These are phyloP conservation scores for Elmis aenea DNA, from an alignment of 2,888 invertebrate genomes.

Conservation along the genomic window DNA sequence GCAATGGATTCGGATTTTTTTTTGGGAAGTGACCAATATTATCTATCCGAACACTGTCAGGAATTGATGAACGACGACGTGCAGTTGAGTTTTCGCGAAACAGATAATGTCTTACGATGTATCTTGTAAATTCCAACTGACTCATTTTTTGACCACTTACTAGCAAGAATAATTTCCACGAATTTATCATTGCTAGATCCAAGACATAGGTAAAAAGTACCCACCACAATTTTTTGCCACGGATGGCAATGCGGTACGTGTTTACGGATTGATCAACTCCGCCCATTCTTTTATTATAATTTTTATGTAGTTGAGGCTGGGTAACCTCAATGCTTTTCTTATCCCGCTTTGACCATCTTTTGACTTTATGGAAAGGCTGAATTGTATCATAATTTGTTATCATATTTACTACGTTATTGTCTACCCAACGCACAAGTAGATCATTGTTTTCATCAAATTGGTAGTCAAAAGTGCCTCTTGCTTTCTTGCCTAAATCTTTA, in stretches of 20 bases:
- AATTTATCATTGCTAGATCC: conserved; percentile 9
- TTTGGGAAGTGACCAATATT: too few species aligned
- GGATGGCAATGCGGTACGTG: conserved; percentile 23
- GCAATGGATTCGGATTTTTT: too few species aligned
- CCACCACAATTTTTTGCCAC: conserved; percentile 28
- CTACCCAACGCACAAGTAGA: conserved; percentile 5
- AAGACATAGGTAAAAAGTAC: conserved; percentile 11
- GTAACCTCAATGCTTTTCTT: too few species aligned
- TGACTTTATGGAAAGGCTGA: conserved; percentile 18
- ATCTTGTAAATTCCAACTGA: too few species aligned
- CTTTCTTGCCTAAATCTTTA: too few species aligned
- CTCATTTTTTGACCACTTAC: conserved; percentile 2
- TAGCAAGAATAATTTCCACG: conserved; percentile 10
- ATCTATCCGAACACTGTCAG: too few species aligned
- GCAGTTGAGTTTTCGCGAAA: too few species aligned
- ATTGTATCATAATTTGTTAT: conserved; percentile 5
- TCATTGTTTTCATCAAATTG: conserved; percentile 2
- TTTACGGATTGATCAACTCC: conserved; percentile 27
- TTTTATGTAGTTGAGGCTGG: too few species aligned
- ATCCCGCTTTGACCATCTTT: conserved; percentile 18
- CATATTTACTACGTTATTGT: conserved; percentile 6
- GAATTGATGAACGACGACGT: too few species aligned
- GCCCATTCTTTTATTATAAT: conserved; percentile 28
- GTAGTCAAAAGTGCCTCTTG: too few species aligned
- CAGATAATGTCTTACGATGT: too few species aligned